Percentiles rank a stretch among this genome's conserved stretches.
These are phyloP conservation scores for human (Homo sapiens) DNA, from an alignment of 2,113 vertebrate species.

Conservation along the genomic window DNA sequence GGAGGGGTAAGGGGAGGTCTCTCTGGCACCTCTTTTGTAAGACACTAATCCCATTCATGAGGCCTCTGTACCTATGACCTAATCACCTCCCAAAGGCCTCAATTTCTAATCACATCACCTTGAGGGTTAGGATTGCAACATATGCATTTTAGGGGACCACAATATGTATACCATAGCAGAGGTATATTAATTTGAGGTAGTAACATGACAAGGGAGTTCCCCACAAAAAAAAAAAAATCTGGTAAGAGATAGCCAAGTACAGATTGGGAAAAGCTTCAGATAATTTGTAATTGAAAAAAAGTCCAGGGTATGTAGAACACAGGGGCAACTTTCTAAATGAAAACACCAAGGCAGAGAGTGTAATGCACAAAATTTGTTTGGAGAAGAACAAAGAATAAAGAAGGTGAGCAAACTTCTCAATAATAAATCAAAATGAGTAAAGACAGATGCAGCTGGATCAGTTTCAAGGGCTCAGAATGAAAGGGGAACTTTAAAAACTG, in stretches of 20 bases:
- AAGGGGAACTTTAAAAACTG: neutral
- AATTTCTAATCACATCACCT: neutral
- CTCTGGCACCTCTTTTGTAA: neutral
- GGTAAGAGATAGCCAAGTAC: neutral
- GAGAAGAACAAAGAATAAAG: neutral
- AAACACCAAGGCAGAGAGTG: neutral
- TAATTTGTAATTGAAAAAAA: neutral
- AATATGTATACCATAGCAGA: neutral
- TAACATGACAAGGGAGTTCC: neutral
- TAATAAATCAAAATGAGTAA: neutral
- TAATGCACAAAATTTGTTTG: neutral
- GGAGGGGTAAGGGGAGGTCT: rapidly evolving
- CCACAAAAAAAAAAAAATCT: rapidly evolving
- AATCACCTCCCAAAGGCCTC: neutral
- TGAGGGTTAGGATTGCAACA: neutral
- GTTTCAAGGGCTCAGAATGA: neutral
- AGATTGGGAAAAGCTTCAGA: neutral
- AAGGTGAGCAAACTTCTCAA: neutral
- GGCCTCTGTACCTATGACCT: neutral
- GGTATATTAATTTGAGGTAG: neutral
- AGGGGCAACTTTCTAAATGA: neutral
- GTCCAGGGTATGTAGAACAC: neutral
- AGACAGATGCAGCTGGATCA: neutral
- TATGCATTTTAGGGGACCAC: neutral
- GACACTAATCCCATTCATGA: neutral